Evolutionary conservation across 2,888 invertebrate species (phyloP).

Genomic region (Argyresthia goedartella): DNA sequence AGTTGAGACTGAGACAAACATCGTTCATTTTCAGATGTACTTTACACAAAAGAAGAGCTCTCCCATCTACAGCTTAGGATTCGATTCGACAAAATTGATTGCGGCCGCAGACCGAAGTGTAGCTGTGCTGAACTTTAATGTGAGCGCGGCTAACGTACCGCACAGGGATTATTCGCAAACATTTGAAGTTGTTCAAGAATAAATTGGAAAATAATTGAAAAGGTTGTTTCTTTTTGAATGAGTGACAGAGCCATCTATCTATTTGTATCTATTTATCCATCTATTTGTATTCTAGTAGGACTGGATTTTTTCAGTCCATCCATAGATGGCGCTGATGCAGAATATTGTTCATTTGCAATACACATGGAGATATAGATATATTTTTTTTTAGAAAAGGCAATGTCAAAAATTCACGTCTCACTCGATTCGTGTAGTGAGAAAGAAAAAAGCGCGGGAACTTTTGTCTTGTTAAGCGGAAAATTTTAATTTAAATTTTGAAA

Average conservation of each 20-base stretch:
- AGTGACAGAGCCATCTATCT: background rate
- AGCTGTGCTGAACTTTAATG: conserved; percentile 38
- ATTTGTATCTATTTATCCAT: background rate
- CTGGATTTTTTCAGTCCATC: background rate
- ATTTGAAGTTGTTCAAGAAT: conserved; percentile 25
- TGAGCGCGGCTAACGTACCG: conserved; percentile 18
- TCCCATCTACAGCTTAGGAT: conserved; percentile 54
- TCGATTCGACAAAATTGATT: conserved; percentile 41
- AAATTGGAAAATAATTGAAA: background rate
- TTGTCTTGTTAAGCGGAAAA: too few species aligned
- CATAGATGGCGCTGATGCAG: background rate
- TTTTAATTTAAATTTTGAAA: too few species aligned
- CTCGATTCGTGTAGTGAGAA: too few species aligned
- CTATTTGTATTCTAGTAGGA: background rate
- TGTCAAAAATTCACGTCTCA: background rate
- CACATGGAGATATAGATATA: too few species aligned
- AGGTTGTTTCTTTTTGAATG: background rate
- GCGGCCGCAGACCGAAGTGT: conserved; percentile 48
- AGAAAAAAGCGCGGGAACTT: too few species aligned
- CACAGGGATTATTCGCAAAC: conserved; percentile 39
- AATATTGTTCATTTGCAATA: too few species aligned
- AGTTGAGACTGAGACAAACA: too few species aligned
- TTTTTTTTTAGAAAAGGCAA: too few species aligned
- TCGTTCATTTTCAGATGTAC: conserved; percentile 42
- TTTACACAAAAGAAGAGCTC: conserved; percentile 48